These are phyloP conservation scores for Melanostigma gelatinosum DNA, from an alignment of 2,113 vertebrate genomes.

Conservation along the genomic window DNA sequence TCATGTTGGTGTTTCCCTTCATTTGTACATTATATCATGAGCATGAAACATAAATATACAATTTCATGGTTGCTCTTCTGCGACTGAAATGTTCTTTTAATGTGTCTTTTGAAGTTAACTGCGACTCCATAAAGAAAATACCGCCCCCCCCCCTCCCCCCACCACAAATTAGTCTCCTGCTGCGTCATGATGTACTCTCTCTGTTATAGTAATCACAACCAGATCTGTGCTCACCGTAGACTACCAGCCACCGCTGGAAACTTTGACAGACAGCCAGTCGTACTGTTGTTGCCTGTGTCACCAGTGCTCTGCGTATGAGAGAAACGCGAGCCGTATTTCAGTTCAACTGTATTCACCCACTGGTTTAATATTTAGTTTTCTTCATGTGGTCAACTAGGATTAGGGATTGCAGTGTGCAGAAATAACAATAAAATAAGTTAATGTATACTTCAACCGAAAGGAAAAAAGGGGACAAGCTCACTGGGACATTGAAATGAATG, in stretches of 20 bases:
- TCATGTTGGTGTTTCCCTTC: neutral
- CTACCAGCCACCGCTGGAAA: conserved; percentile 70
- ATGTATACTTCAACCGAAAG: conserved; percentile 21
- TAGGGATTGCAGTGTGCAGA: conserved; percentile 16
- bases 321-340: conserved; percentile 32
- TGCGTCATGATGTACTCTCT: conserved; percentile 83
- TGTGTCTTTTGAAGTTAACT: conserved; percentile 79
- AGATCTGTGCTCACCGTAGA: conserved; percentile 72
- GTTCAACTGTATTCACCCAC: conserved; percentile 34
- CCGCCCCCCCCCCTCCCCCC: conserved; percentile 22
- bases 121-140: conserved; percentile 76
- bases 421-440: conserved; percentile 33
- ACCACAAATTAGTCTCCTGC: conserved; percentile 84
- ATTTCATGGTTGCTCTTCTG: conserved; percentile 24
- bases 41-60: conserved; percentile 6
- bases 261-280: conserved; percentile 71
- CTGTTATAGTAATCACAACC: conserved; percentile 84
- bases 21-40: conserved; percentile 23
- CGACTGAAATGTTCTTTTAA: conserved; percentile 57
- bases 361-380: conserved; percentile 42
- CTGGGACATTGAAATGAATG: conserved; percentile 28
- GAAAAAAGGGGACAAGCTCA: conserved; percentile 24
- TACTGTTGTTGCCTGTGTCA: conserved; percentile 67
- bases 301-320: conserved; percentile 34
- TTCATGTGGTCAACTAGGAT: conserved; percentile 45